Evolutionary conservation across 2,113 vertebrate species (phyloP).

Genomic region (Oostethus manadensis): DNA sequence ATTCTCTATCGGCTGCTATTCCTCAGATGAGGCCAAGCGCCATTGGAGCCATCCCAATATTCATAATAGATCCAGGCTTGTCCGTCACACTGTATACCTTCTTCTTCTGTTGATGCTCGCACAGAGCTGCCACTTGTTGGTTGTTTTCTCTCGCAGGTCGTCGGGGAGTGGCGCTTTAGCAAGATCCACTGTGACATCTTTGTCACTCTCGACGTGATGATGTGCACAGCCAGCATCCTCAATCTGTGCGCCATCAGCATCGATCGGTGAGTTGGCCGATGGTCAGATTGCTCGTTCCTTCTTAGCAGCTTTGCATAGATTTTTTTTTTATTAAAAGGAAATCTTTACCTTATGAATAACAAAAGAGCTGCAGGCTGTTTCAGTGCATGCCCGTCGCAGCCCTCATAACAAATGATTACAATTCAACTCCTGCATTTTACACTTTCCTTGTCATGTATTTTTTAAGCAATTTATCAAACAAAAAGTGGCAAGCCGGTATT

Average conservation of each 20-base stretch:
- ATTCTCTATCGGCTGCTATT: not conserved
- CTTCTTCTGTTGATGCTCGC: conserved; percentile 31
- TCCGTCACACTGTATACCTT: conserved; percentile 10
- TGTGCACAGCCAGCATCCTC: conserved; percentile 98
- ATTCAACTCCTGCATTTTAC: not conserved
- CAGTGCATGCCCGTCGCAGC: conserved; percentile 1
- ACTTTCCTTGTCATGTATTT: not conserved
- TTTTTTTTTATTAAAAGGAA: conserved; percentile 15
- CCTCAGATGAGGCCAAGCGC: not conserved
- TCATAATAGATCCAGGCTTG: not conserved
- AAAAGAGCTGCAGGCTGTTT: conserved; percentile 10
- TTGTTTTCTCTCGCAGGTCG: conserved; percentile 78
- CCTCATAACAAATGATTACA: not conserved
- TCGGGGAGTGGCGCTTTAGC: conserved; percentile 96
- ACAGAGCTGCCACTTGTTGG: conserved; percentile 36
- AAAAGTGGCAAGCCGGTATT: too few relatives aligned
- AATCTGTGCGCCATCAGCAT: conserved; percentile 99
- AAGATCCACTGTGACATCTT: conserved; percentile 98
- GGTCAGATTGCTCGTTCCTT: conserved; percentile 18
- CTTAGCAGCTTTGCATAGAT: conserved; percentile 31
- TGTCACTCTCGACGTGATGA: conserved; percentile 97
- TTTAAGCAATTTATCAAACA: too few relatives aligned
- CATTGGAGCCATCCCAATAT: not conserved
- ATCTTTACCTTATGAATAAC: conserved; percentile 31
- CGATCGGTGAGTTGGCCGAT: conserved; percentile 82